Evolutionary conservation across 2,888 invertebrate species (phyloP).

Genomic region (Villa cingulata): DNA sequence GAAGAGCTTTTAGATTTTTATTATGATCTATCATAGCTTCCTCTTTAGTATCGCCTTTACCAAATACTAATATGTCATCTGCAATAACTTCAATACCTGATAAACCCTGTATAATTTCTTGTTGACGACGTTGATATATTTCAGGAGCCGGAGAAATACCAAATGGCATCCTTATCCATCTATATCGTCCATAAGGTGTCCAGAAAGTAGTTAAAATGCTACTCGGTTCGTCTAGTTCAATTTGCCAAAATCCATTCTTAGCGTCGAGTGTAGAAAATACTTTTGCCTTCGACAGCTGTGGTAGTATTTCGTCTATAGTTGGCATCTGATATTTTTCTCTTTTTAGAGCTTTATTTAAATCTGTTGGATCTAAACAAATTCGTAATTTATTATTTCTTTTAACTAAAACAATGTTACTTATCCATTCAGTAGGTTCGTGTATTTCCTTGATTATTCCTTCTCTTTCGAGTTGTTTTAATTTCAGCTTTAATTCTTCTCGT

Average conservation of each 20-base stretch:
- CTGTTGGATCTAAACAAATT: too few relatives aligned
- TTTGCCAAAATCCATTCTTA: conserved; percentile 14
- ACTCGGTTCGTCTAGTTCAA: conserved; percentile 19
- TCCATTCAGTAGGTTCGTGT: too few relatives aligned
- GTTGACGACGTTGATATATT: conserved; percentile 17
- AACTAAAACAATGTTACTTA: too few relatives aligned
- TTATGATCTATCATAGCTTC: conserved; percentile 16
- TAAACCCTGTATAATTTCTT: conserved; percentile 16
- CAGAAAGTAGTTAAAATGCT: conserved; percentile 22
- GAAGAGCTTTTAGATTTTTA: conserved; percentile 10
- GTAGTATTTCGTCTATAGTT: too few relatives aligned
- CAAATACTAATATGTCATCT: conserved; percentile 14
- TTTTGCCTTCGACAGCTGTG: too few relatives aligned
- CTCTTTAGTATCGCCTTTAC: conserved; percentile 10
- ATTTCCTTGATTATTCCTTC: too few relatives aligned
- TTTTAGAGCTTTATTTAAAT: too few relatives aligned
- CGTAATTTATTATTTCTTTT: too few relatives aligned
- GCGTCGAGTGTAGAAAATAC: too few relatives aligned
- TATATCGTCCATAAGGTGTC: conserved; percentile 10
- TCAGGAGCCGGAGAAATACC: conserved; percentile 16
- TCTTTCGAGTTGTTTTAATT: too few relatives aligned
- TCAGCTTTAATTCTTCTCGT: too few relatives aligned
- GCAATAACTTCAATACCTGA: conserved; percentile 12
- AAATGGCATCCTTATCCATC: conserved; percentile 15
- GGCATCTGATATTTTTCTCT: too few relatives aligned